Evolutionary conservation across 1,140 invertebrate species (phyloP).

Genomic region (Drosophila dunni): DNA sequence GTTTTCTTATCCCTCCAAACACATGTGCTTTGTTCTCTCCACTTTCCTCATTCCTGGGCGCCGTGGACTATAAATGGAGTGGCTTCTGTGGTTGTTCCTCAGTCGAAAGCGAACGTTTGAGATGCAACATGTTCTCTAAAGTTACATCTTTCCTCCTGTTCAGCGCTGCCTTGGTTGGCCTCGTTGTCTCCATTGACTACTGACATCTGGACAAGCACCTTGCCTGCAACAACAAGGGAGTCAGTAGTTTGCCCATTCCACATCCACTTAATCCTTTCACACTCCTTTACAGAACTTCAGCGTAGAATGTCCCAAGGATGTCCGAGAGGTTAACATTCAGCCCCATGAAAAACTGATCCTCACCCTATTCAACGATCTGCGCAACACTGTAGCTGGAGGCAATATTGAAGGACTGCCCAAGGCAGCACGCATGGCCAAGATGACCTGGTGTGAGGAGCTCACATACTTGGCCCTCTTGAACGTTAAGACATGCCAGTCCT

Average conservation of each 20-base stretch:
- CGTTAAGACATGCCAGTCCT: conserved; percentile 59
- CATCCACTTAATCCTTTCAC: not conserved
- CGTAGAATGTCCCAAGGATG: conserved; percentile 59
- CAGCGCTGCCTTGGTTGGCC: not conserved
- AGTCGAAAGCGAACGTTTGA: not conserved
- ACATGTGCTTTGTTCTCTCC: not conserved
- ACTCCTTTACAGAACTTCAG: conserved; percentile 51
- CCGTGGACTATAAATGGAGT: not conserved
- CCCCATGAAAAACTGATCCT: conserved; percentile 61
- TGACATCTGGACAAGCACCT: conserved; percentile 71
- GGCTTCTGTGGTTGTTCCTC: not conserved
- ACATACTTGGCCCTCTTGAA: conserved; percentile 55
- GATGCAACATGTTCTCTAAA: not conserved
- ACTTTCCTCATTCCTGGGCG: not conserved
- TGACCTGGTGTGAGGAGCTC: conserved; percentile 72
- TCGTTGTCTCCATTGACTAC: conserved; percentile 43
- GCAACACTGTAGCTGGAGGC: conserved; percentile 65
- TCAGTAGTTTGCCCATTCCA: conserved; percentile 24
- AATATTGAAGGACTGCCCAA: conserved; percentile 52
- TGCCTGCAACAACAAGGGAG: conserved; percentile 72
- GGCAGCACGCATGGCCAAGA: conserved; percentile 68
- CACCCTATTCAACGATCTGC: conserved; percentile 58
- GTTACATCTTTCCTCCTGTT: conserved; percentile 9
- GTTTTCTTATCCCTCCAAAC: conserved; percentile 5
- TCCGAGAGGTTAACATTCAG: conserved; percentile 39